A percentile compares a stretch with the other conserved stretches of the same genome.
Conservation (phyloP, 35 echinoderm and acorn worm genomes). For the Holothuria glaberrima region DNA sequence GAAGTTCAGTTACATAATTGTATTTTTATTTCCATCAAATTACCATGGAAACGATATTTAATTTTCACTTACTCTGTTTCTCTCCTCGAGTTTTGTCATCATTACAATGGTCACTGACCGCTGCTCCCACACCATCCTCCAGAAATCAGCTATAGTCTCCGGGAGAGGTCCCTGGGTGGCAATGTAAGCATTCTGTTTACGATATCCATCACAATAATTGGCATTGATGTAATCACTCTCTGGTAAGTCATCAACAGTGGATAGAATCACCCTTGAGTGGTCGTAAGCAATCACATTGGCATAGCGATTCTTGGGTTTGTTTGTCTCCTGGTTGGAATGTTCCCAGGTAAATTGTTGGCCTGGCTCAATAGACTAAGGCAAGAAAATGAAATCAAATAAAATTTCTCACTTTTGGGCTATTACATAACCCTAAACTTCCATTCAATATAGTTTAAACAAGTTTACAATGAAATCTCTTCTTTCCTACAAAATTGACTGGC, state of each 20-base stretch:
- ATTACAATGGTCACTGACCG: conserved; percentile 91
- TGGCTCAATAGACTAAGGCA: conserved; percentile 89
- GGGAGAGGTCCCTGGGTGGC: conserved; percentile 95
- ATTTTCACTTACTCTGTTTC: conserved; percentile 70
- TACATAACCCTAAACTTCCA: too few species aligned
- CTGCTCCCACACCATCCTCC: conserved; percentile 99
- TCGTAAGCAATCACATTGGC: conserved; percentile 99
- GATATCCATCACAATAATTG: conserved; percentile 98
- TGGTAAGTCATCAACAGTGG: conserved; percentile 78
- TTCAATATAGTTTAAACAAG: too few species aligned
- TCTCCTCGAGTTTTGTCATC: conserved; percentile 99
- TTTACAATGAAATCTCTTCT: too few species aligned
- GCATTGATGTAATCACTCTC: conserved; percentile 98
- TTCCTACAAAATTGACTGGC: too few species aligned
- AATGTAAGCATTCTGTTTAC: conserved; percentile 97
- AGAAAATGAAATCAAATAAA: background rate
- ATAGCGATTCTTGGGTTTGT: conserved; percentile 99
- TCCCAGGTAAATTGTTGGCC: conserved; percentile 99
- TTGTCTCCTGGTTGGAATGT: conserved; percentile 82
- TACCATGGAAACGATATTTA: too few species aligned
- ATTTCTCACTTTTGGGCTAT: too few species aligned
- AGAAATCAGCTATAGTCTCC: conserved; percentile 97
- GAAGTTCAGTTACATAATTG: too few species aligned
- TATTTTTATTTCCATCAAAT: too few species aligned
- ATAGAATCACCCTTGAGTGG: conserved; percentile 87